Evolutionary conservation across 2,113 vertebrate genomes (phyloP), one percentile per base, ranked within the genome.

Genomic region (Hippocampus guttulatus): DNA sequence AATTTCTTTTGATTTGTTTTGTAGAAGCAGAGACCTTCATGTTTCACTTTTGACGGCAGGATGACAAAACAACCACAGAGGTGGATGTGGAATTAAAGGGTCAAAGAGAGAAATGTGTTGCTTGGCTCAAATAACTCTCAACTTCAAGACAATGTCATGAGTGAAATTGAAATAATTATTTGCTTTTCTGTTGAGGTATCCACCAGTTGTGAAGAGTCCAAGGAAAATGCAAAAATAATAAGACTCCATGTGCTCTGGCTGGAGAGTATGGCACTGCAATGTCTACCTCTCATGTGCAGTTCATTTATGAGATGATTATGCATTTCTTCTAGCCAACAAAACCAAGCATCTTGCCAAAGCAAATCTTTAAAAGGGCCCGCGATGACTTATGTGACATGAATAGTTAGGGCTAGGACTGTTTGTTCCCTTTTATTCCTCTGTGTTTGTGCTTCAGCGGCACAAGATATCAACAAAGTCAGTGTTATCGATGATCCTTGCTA

Each of bases 401-500:
- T 38, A 18, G 23, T 21, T n/a, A 33, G 25, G 43, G 69, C 40
- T 49, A 64, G 65, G 45, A 5, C 69, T 16, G 40, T 9, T 21
- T 62, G 52, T 47, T 57, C 18, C 2, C 61, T 69, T 73, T 63
- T 61, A 23, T 30, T 69, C 33, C 41, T 74, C 25, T 64, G 41
- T 70, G 70, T 82, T 86, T 75, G 47, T 75, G 33, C 65, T 20
- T 41, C 71, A 70, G 71, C 71, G 69, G 73, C 71, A 64, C 63
- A 65, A 27, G 64, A 45, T 23, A 8, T 65, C 85, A 81, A 76
- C 75, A 68, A 79, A 74, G 70, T 68, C 64, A 70, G 62, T 66
- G 74, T 80, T 81, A 82, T 85, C 75, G 72, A 79, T 71, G 81
- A 74, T 82, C 77, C 67, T 63, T 65, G 70, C 70, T 65, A 30